Conservation (phyloP, 1,140 invertebrate species). For the Micrasema minimum region DNA sequence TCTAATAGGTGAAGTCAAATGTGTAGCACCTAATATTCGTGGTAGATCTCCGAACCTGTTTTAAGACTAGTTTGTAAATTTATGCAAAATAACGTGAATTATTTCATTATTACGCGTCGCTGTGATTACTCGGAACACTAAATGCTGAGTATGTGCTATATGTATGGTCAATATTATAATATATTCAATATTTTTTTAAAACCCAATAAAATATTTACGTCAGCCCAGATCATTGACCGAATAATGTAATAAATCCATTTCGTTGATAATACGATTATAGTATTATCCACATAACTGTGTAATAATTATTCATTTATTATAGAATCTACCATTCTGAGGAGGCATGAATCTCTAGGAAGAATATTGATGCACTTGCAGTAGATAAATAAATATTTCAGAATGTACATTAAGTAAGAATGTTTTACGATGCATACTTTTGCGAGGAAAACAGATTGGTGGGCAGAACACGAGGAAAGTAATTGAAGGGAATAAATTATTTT, state of each 20-base stretch:
- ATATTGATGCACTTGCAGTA: no score
- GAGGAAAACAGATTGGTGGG: slow-evolving; percentile 16
- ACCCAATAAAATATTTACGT: neutral
- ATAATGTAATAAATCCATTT: neutral
- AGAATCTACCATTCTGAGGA: no score
- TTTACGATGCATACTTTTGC: no score
- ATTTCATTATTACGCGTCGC: slow-evolving; percentile 14
- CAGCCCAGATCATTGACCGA: slow-evolving; percentile 11
- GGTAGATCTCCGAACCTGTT: slow-evolving; percentile 9
- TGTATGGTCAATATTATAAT: neutral
- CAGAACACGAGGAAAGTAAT: slow-evolving; percentile 7
- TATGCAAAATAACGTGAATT: slow-evolving; percentile 27
- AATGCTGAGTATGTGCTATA: slow-evolving; percentile 1
- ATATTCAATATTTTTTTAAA: slow-evolving; percentile 6
- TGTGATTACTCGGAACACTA: slow-evolving; percentile 2
- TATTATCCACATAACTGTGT: no score
- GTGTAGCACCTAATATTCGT: slow-evolving; percentile 13
- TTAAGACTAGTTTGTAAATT: slow-evolving; percentile 24
- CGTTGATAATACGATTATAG: no score
- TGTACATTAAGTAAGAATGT: no score
- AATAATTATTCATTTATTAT: no score
- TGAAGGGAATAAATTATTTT: slow-evolving; percentile 22
- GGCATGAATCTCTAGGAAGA: no score
- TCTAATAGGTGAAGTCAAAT: slow-evolving; percentile 11
- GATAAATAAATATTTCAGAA: no score